Evolutionary conservation across 2,888 invertebrate genomes (phyloP), one percentile per base, ranked within the genome.

Genomic region (Stenodema calcarata): DNA sequence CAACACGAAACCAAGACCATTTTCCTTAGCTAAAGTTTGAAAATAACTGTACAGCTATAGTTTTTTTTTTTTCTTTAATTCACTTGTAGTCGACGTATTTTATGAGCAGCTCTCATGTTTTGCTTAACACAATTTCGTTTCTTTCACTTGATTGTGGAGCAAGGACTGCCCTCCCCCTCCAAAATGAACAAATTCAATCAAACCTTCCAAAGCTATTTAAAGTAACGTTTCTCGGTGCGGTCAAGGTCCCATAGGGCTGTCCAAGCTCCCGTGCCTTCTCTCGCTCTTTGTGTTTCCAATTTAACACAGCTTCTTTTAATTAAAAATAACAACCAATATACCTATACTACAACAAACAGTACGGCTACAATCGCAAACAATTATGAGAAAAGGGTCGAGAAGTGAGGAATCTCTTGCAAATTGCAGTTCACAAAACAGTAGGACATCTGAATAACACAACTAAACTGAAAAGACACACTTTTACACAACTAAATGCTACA

Each of bases 1-100:
- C 92, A 93, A 93, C 92, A 91, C 93, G 89, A 93, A 92, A 91
- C 93, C 93, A 89, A 91, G 93, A 91, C 93, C 93, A 87, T 93
- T 93, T 91, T 93, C 93, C 92, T 91, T 93, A 90, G 91, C 92
- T 90, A 82, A 88, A 81, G 80, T 86, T 86, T 86, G 84, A 87
- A 41, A 82, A 89, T 89, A 87, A 90, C 90, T 0, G 79, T 90
- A 62, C 50, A 90, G 90, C 87, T 90, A 23, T 12, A 75, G 78
- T 7, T 16, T 27, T 28, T 30, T 54, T 6, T 12, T 78, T 44
- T 41, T 23, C 41, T 18, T 41, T 78, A n/a, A 27, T 73, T 35
- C 28, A 42, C 23, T 47, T 76, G 18, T 76, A 78, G 23, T 80
- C 44, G 30, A 81, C 23, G 16, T 18, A 41, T 69, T 16, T 86